A percentile compares a stretch with the other conserved stretches of the same genome.
Evolutionary conservation across 2,888 invertebrate genomes (phyloP).

Genomic region (Taenaris catops): DNA sequence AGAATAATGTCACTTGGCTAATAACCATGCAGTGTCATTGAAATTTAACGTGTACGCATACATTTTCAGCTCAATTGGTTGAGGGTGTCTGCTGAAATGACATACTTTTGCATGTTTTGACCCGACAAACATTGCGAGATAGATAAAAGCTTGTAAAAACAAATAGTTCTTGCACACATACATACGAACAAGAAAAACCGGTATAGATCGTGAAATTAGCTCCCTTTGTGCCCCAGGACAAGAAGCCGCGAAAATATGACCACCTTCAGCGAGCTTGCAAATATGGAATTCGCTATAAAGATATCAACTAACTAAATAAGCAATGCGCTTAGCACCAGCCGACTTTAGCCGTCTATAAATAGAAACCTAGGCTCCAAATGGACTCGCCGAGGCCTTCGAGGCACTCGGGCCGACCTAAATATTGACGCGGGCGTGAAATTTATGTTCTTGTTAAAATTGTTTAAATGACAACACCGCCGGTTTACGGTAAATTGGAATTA

Average conservation of each 20-base stretch:
- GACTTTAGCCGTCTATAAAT: constrained; percentile 28
- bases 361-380: constrained; percentile 27
- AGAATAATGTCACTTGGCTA: too few relatives aligned
- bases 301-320: constrained; percentile 23
- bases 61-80: too few relatives aligned
- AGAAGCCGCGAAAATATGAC: constrained; percentile 14
- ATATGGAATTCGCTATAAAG: constrained; percentile 24
- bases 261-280: constrained; percentile 15
- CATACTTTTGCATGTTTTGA: too few relatives aligned
- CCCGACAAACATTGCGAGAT: too few relatives aligned
- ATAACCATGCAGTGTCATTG: too few relatives aligned
- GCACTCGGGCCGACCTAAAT: constrained; percentile 36
- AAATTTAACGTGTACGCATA: too few relatives aligned
- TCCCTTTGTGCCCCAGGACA: constrained; percentile 6
- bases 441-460: constrained; percentile 24
- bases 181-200: too few relatives aligned
- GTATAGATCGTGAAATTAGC: constrained; percentile 6
- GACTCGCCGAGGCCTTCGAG: constrained; percentile 30
- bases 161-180: too few relatives aligned
- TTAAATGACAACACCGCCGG: constrained; percentile 21
- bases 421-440: constrained; percentile 24
- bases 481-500: constrained; percentile 24
- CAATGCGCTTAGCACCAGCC: constrained; percentile 21
- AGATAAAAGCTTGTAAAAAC: too few relatives aligned
- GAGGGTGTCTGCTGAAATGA: too few relatives aligned